Evolutionary conservation across 2,888 invertebrate genomes (phyloP).

Genomic region (Cactoblastis cactorum): DNA sequence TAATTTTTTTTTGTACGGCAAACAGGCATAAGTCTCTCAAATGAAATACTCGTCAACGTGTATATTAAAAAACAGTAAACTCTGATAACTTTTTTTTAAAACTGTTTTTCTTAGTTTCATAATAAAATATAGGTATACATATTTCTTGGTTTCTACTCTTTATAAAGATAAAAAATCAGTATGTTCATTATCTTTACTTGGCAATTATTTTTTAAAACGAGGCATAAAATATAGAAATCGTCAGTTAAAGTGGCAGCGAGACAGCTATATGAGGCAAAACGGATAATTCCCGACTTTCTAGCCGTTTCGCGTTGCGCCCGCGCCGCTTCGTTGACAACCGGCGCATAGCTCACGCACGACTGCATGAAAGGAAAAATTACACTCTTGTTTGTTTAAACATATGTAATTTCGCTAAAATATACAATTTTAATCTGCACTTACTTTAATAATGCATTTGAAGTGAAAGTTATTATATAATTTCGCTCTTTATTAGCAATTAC

Average conservation of each 20-base stretch:
- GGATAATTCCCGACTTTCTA: constrained; percentile 30
- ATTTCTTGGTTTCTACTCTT: too few species aligned
- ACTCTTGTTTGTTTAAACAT: constrained; percentile 9
- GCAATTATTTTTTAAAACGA: background rate
- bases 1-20: too few species aligned
- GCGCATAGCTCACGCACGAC: constrained; percentile 55
- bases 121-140: too few species aligned
- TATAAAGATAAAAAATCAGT: too few species aligned
- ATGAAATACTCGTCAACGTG: too few species aligned
- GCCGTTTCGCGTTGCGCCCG: constrained; percentile 20
- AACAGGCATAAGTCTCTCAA: too few species aligned
- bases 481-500: background rate
- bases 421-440: too few species aligned
- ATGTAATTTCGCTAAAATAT: background rate
- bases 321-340: constrained; percentile 32
- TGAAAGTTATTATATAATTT: background rate
- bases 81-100: too few species aligned
- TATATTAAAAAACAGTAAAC: too few species aligned
- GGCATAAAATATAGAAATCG: constrained; percentile 9
- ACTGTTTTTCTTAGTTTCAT: too few species aligned
- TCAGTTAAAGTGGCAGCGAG: constrained; percentile 11
- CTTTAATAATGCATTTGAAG: background rate
- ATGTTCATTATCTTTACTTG: too few species aligned
- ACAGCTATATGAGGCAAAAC: constrained; percentile 24
- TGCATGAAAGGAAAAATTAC: constrained; percentile 42